A percentile compares a stretch with the other conserved stretches of the same genome.
Evolutionary conservation across 2,797 vertebrate species (phyloP).

Genomic region (Bovichtus variegatus): DNA sequence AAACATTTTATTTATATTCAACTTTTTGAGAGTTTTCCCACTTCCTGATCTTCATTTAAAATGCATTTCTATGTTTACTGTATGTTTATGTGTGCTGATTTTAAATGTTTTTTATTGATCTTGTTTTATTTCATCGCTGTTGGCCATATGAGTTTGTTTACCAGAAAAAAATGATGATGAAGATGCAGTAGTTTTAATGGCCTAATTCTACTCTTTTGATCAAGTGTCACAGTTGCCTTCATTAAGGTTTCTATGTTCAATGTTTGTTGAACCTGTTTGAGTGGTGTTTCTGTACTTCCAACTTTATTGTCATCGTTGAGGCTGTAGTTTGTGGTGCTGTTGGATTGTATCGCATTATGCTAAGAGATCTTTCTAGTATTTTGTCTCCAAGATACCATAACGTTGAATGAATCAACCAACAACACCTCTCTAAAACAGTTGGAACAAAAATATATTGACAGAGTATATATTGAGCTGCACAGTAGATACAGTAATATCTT

Average conservation of each 20-base stretch:
- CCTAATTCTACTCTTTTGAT: neutral
- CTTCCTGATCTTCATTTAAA: no score
- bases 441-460: no score
- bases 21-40: no score
- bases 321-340: neutral
- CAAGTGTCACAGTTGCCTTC: neutral
- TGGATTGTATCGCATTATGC: slow-evolving; percentile 2
- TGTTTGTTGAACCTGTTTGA: neutral
- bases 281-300: no score
- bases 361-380: neutral
- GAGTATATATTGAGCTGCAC: no score
- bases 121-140: neutral
- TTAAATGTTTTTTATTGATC: neutral
- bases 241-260: neutral
- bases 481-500: no score
- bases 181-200: neutral
- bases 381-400: neutral
- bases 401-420: neutral
- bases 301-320: no score
- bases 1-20: no score
- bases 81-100: no score
- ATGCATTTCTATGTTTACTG: no score
- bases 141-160: neutral
- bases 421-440: neutral
- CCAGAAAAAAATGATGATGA: slow-evolving; percentile 3